Evolutionary conservation across 2,888 invertebrate genomes (phyloP), one percentile per base, ranked within the genome.

Genomic region (Dascillus cervinus): DNA sequence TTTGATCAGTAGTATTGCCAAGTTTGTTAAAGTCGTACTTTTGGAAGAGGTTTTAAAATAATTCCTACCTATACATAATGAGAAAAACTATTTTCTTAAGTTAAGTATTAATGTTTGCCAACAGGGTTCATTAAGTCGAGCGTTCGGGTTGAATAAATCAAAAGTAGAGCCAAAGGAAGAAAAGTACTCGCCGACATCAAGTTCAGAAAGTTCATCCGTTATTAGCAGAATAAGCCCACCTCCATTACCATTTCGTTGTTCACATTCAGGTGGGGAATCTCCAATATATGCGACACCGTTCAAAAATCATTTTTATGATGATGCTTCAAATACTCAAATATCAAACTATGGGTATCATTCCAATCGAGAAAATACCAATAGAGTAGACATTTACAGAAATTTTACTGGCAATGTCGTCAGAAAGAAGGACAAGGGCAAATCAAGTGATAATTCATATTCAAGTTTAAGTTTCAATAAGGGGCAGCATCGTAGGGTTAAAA

Each of bases 101-200:
- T n/a, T n/a, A n/a, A n/a, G n/a, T n/a, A n/a, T 17, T 17, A 17
- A 6, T 17, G 4, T 17, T 17, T 17, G 8, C 37, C 53, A 62
- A n/a, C 67, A 83, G 83, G 82, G 82, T 39, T 82, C 82, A 26
- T 69, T 84, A 60, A 79, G 79, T 37, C 71, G 82, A 37, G 84
- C 82, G 3, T 64, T 84, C 20, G 83, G 84, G 24, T 57, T 73
- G 15, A 60, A 77, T 3, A 73, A 77, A 47, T 71, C 47, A n/a
- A 55, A 51, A 39, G 32, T 41, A 9, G 51, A 46, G 11, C 26
- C 39, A 11, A 41, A 47, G 13, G 26, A 47, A 26, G 79, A 79
- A 30, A 71, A 79, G 36, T 73, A 75, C 0, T 79, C 79, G 1
- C 78, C 79, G 0, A 79, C 79, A 0, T 79, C 79, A 23, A 79